A percentile compares a stretch with the other conserved stretches of the same genome.
These are phyloP conservation scores for Hypercompe scribonia DNA, from an alignment of 2,888 invertebrate genomes.

Conservation along the genomic window DNA sequence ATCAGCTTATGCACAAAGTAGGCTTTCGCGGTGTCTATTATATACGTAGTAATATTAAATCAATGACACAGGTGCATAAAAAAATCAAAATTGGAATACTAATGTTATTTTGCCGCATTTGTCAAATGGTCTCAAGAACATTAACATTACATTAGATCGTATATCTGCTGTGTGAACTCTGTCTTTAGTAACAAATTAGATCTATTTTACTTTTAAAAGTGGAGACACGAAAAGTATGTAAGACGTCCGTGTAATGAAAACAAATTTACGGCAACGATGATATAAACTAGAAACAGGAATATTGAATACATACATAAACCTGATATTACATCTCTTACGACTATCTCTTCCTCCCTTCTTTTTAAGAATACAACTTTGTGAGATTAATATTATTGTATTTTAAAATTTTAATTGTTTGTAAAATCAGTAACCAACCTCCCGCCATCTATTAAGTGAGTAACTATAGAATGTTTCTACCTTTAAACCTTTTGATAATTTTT, in stretches of 20 bases:
- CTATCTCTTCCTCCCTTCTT: conserved; percentile 12
- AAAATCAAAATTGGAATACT: too few relatives aligned
- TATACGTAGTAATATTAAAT: too few relatives aligned
- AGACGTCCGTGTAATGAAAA: too few relatives aligned
- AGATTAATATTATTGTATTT: conserved; percentile 31
- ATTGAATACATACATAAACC: not conserved
- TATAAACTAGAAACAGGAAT: not conserved
- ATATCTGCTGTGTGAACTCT: too few relatives aligned
- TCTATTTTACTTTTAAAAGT: not conserved
- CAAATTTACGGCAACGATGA: not conserved
- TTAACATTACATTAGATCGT: too few relatives aligned
- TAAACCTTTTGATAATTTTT: conserved; percentile 16
- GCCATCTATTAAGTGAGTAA: conserved; percentile 14
- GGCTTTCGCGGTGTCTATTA: too few relatives aligned
- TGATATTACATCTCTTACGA: conserved; percentile 19
- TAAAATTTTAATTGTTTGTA: conserved; percentile 38
- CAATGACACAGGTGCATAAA: too few relatives aligned
- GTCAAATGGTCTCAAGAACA: too few relatives aligned
- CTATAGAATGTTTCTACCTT: conserved; percentile 2
- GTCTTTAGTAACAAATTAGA: too few relatives aligned
- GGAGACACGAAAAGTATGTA: not conserved
- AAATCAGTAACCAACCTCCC: conserved; percentile 28
- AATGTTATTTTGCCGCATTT: too few relatives aligned
- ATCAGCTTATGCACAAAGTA: too few relatives aligned
- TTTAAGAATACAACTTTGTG: conserved; percentile 36